Evolutionary conservation across 1,140 invertebrate species (phyloP).

Genomic region (Trichonephila inaurata): DNA sequence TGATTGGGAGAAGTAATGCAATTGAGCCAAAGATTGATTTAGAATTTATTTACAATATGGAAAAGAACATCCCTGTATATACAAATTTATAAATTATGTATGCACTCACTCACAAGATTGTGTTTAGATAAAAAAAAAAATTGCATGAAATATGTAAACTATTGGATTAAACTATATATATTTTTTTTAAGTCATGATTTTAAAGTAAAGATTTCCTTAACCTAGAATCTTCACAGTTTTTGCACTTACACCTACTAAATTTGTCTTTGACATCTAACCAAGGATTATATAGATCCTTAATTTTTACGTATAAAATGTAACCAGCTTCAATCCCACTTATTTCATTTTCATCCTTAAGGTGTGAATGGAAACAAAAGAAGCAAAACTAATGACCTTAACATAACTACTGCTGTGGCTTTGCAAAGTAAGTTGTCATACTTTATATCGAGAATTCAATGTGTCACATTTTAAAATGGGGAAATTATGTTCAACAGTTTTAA

Average conservation of each 20-base stretch:
- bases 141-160: too few relatives aligned
- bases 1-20: too few relatives aligned
- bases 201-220: background rate
- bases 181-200: background rate
- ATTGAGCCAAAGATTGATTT: too few relatives aligned
- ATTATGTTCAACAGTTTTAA: background rate
- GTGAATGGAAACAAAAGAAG: slow-evolving; percentile 77
- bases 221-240: too few relatives aligned
- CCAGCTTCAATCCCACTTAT: slow-evolving; percentile 49
- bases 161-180: background rate
- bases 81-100: too few relatives aligned
- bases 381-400: slow-evolving; percentile 75
- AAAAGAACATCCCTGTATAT: too few relatives aligned
- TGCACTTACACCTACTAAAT: background rate
- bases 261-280: background rate
- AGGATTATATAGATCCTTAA: background rate
- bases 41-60: too few relatives aligned
- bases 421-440: slow-evolving; percentile 73
- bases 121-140: too few relatives aligned
- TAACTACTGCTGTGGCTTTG: slow-evolving; percentile 73
- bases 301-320: slow-evolving; percentile 7
- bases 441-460: background rate
- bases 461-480: background rate
- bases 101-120: too few relatives aligned
- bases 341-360: slow-evolving; percentile 57